Percentiles rank a stretch among this genome's conserved stretches.
Conservation (phyloP, 1,140 invertebrate species). For the Conopomorpha cramerella region DNA sequence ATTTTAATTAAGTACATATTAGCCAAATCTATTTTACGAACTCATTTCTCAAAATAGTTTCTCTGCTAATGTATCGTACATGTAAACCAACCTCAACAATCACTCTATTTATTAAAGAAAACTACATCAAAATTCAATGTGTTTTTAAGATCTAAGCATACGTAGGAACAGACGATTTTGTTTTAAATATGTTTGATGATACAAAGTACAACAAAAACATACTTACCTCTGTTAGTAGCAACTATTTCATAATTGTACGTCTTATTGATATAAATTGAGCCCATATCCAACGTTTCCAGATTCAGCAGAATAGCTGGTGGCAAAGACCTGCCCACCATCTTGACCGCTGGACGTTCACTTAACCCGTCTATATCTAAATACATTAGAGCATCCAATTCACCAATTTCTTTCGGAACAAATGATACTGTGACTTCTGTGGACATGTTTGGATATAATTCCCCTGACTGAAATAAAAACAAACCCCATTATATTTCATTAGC, state of each 20-base stretch:
- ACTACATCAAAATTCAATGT: too few relatives aligned
- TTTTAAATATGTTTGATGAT: too few relatives aligned
- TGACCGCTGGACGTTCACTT: conserved; percentile 24
- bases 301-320: conserved; percentile 37
- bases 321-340: conserved; percentile 30
- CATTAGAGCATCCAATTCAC: conserved; percentile 25
- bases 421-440: conserved; percentile 35
- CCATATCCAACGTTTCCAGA: conserved; percentile 43
- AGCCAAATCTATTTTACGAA: too few relatives aligned
- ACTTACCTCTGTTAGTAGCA: conserved; percentile 38
- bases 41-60: too few relatives aligned
- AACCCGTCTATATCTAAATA: conserved; percentile 45
- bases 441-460: conserved; percentile 41
- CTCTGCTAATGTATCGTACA: too few relatives aligned
- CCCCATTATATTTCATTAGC: too few relatives aligned
- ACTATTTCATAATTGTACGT: conserved; percentile 42
- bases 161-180: too few relatives aligned
- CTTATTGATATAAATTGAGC: conserved; percentile 41
- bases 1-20: too few relatives aligned
- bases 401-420: conserved; percentile 37
- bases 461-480: conserved; percentile 38
- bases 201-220: neutral
- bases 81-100: neutral
- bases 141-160: neutral
- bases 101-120: neutral